phyloP scores from a whole-genome alignment of 2,797 vertebrate genomes.

The Sebastes taczanowskii region DNA sequence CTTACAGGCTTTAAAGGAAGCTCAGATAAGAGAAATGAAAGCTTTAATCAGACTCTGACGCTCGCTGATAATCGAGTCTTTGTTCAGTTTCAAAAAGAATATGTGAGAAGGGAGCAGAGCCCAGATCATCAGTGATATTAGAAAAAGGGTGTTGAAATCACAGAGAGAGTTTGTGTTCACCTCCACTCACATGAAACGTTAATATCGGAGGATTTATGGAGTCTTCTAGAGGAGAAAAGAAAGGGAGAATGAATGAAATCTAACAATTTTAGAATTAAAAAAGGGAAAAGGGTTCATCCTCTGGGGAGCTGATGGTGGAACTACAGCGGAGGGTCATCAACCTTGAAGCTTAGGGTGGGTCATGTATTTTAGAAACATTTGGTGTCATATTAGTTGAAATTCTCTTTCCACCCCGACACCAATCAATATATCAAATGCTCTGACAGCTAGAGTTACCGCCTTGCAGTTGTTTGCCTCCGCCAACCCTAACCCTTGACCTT shows the following conservation, averaged over 20 bases:
- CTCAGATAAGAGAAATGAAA: slow-evolving; percentile 7
- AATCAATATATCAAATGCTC: too few relatives aligned
- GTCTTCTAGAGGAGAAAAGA: background rate
- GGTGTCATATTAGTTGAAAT: too few relatives aligned
- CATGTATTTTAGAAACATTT: too few relatives aligned
- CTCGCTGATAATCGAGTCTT: slow-evolving; percentile 13
- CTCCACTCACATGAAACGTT: background rate
- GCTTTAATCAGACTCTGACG: slow-evolving; percentile 11
- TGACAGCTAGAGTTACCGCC: too few relatives aligned
- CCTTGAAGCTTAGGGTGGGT: too few relatives aligned
- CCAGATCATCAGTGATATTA: background rate
- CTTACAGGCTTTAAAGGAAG: background rate
- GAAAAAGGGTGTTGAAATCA: background rate
- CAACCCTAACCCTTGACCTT: too few relatives aligned
- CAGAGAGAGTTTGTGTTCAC: background rate
- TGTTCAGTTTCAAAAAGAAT: slow-evolving; percentile 31
- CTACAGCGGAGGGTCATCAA: background rate
- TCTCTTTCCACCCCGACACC: too few relatives aligned
- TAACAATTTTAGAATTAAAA: background rate
- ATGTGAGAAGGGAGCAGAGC: background rate
- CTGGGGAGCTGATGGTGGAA: background rate
- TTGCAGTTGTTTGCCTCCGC: too few relatives aligned
- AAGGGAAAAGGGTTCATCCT: background rate
- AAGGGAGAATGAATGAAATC: background rate
- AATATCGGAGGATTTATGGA: background rate